Evolutionary conservation across 1,140 invertebrate species (phyloP).

Genomic region (Drosophila nikananu): DNA sequence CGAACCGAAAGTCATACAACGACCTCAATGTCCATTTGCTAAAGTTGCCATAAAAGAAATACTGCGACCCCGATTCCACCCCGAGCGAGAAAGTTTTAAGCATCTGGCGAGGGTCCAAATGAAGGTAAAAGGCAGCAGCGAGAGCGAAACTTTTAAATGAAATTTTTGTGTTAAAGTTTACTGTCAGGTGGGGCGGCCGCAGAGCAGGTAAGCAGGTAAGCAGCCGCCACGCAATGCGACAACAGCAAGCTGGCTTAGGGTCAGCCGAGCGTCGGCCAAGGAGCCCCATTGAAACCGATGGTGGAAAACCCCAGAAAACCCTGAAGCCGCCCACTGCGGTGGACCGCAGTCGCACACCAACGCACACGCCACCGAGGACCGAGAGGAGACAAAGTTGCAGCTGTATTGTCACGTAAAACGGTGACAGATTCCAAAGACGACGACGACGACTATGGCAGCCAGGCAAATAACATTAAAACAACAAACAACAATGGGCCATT

Average conservation of each 20-base stretch:
- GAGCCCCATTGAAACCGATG: slow-evolving; percentile 11
- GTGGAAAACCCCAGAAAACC: slow-evolving; percentile 7
- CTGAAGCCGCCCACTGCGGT: slow-evolving; percentile 19
- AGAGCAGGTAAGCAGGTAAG: slow-evolving; percentile 18
- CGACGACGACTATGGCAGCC: slow-evolving; percentile 45
- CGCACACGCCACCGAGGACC: not conserved
- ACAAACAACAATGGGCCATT: slow-evolving; percentile 65
- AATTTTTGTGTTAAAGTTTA: slow-evolving; percentile 83
- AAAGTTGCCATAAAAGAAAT: slow-evolving; percentile 74
- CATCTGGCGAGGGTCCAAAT: slow-evolving; percentile 67
- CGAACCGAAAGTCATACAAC: slow-evolving; percentile 64
- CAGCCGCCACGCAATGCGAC: slow-evolving; percentile 33
- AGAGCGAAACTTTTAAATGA: slow-evolving; percentile 80
- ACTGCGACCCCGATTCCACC: slow-evolving; percentile 3
- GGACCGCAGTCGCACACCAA: slow-evolving; percentile 9
- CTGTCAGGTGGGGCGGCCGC: slow-evolving; percentile 63
- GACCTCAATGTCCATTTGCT: slow-evolving; percentile 79
- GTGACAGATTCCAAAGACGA: slow-evolving; percentile 76
- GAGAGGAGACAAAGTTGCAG: slow-evolving; percentile 49
- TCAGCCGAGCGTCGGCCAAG: slow-evolving; percentile 47
- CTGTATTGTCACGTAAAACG: slow-evolving; percentile 80
- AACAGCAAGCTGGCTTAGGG: slow-evolving; percentile 68
- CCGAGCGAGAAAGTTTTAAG: slow-evolving; percentile 51
- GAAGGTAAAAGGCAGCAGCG: slow-evolving; percentile 45
- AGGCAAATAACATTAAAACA: slow-evolving; percentile 79